phyloP scores from a whole-genome alignment of 2,797 vertebrate genomes.

The Psittacula echo region DNA sequence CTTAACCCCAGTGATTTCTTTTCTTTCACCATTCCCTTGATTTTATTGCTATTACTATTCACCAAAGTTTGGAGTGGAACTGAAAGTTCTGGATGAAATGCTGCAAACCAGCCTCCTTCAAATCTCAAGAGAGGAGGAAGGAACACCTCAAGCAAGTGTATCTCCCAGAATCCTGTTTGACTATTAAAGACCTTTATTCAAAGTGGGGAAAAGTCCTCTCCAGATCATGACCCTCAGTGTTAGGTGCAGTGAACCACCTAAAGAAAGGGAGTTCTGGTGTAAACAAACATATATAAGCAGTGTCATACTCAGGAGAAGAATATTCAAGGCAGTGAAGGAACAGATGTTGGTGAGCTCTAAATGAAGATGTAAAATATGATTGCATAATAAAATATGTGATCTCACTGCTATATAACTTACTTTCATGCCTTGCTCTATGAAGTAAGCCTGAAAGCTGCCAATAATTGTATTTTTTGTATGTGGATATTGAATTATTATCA shows the following conservation, averaged over 20 bases:
- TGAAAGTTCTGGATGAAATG: background rate
- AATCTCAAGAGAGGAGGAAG: background rate
- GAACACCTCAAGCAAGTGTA: background rate
- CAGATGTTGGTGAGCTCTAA: background rate
- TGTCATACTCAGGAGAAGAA: background rate
- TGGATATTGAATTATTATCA: background rate
- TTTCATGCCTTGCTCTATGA: background rate
- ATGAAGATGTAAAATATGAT: background rate
- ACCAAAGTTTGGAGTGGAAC: background rate
- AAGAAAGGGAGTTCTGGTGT: background rate
- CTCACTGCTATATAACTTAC: background rate
- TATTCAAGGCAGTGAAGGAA: background rate
- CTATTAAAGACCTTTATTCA: background rate
- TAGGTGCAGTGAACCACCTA: background rate
- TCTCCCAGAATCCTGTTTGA: background rate
- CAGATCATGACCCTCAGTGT: background rate
- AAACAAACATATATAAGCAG: background rate
- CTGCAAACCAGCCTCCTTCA: background rate
- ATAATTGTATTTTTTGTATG: background rate
- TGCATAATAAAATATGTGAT: background rate
- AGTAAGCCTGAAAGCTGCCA: background rate
- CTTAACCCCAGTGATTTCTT: slow-evolving; percentile 4
- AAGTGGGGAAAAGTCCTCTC: background rate
- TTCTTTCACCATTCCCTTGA: background rate
- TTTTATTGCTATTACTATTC: background rate